Evolutionary conservation across 2,113 vertebrate species (phyloP), one percentile per base, ranked within the genome.

Genomic region (Prolemur simus): DNA sequence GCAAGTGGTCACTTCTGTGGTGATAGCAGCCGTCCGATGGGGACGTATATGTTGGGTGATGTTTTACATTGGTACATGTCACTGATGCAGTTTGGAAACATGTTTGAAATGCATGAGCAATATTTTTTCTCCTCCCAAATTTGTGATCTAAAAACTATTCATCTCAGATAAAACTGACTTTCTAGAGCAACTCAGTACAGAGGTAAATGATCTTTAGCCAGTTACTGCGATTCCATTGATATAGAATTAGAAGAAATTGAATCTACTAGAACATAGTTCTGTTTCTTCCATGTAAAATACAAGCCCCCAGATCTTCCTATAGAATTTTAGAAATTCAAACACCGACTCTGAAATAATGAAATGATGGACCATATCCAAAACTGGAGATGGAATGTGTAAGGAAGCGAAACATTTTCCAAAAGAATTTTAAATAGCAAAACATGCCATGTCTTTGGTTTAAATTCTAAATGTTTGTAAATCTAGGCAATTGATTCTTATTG

Each of bases 401-500:
- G 32, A 78, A 54, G 42, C 23, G 1, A 6, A 78, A 92, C 15
- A 8, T 47, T 68, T 90, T 95, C 66, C 8, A 12, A 76, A 94
- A 89, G 39, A 76, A 84, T n/a, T 71, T 39, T n/a, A 91, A 96
- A 52, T 66, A 27, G 34, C 18, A 56, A 37, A 49, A 77, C 8
- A n/a, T 15, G 15, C 8, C 37, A 11, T 49, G 54, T 4, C 2
- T 95, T 82, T 90, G 39, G 42, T 82, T 92, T 74, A 64, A 77
- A 78, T 80, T 94, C 64, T 76, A 52, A 76, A 56, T 60, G 37
- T 92, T 80, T 81, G 20, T 89, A 81, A 80, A 80, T 69, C 54
- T 58, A 32, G 52, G 71, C 69, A 60, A 52, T 66, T 60, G 92
- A 69, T 92, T 92, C 74, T 91, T 83, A 58, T 63, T 54, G 81